Evolutionary conservation across 2,888 invertebrate genomes (phyloP).

Genomic region (Heterodera filipjevi): DNA sequence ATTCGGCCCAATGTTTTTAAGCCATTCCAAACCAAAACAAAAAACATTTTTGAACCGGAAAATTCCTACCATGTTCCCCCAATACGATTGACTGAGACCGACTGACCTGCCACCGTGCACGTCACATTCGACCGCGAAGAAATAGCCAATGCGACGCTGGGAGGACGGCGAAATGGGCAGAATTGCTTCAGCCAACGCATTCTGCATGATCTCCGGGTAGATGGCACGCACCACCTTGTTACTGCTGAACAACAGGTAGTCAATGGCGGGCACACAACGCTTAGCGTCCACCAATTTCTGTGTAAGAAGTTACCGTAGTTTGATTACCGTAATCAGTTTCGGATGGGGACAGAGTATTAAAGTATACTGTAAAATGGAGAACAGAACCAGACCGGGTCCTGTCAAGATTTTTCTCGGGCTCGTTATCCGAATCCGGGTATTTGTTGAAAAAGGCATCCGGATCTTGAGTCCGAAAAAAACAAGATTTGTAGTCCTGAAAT

Average conservation of each 20-base stretch:
- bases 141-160: conserved; percentile 90
- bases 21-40: too few relatives aligned
- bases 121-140: conserved; percentile 78
- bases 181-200: conserved; percentile 89
- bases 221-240: conserved; percentile 86
- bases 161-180: conserved; percentile 83
- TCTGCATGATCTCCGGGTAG: conserved; percentile 76
- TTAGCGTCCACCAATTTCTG: conserved; percentile 62
- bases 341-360: too few relatives aligned
- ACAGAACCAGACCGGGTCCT: too few relatives aligned
- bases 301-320: too few relatives aligned
- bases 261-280: conserved; percentile 58
- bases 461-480: too few relatives aligned
- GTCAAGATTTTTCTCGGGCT: too few relatives aligned
- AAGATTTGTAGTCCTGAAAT: too few relatives aligned
- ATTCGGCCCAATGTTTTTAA: too few relatives aligned
- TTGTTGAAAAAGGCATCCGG: too few relatives aligned
- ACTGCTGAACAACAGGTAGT: conserved; percentile 64
- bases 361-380: too few relatives aligned
- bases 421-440: too few relatives aligned
- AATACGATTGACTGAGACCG: background rate
- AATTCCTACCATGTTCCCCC: background rate
- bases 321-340: background rate
- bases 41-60: too few relatives aligned
- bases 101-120: conserved; percentile 68